These are phyloP conservation scores for Thryonomys swinderianus DNA, from an alignment of 2,113 vertebrate species.

Conservation along the genomic window DNA sequence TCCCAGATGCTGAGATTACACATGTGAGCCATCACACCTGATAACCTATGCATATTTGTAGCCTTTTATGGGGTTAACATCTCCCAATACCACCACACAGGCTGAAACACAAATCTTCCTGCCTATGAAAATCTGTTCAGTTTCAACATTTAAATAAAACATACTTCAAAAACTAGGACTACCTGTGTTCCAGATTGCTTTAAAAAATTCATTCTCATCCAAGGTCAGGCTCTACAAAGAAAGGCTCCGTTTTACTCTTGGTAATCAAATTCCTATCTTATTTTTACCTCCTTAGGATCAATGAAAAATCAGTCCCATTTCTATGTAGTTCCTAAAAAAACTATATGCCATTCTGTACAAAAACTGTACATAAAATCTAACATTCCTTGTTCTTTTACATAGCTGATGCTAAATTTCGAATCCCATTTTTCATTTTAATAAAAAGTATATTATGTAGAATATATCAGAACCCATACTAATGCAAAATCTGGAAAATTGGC, in stretches of 20 bases:
- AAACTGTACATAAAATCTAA: not conserved
- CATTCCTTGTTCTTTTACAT: conserved; percentile 21
- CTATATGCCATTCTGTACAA: not conserved
- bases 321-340: not conserved
- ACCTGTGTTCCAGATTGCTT: not conserved
- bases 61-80: not conserved
- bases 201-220: not conserved
- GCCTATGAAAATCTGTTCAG: not conserved
- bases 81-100: not conserved
- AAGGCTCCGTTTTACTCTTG: not conserved
- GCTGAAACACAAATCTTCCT: not conserved
- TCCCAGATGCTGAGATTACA: too few relatives aligned
- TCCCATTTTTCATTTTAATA: conserved; percentile 33
- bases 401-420: not conserved
- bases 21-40: too few relatives aligned
- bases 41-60: not conserved
- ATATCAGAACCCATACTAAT: not conserved
- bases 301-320: conserved; percentile 14
- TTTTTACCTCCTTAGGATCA: not conserved
- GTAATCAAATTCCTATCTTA: not conserved
- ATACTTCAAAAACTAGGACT: not conserved
- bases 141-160: not conserved
- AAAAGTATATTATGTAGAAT: not conserved
- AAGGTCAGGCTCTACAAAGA: not conserved
- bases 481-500: not conserved